A percentile compares a stretch with the other conserved stretches of the same genome.
These are phyloP conservation scores for Diachrysia chrysitis DNA, from an alignment of 2,888 invertebrate species.

Conservation along the genomic window DNA sequence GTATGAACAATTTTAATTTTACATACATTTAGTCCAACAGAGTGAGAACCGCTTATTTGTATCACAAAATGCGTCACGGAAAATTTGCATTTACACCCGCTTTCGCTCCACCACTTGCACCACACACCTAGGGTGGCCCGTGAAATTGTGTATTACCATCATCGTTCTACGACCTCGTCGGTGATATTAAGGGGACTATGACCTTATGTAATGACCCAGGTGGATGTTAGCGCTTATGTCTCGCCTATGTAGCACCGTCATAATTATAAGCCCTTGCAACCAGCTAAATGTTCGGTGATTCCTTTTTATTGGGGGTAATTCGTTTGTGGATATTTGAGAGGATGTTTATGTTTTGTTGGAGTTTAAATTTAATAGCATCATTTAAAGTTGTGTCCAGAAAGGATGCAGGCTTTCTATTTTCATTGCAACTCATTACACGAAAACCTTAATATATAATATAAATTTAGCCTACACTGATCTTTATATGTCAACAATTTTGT, in stretches of 20 bases:
- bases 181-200: conserved; percentile 80
- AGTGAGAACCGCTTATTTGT: too few relatives aligned
- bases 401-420: too few relatives aligned
- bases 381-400: too few relatives aligned
- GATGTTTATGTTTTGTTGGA: conserved; percentile 18
- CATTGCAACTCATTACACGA: too few relatives aligned
- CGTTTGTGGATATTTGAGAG: conserved; percentile 30
- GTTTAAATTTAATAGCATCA: conserved; percentile 2
- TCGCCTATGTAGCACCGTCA: conserved; percentile 46
- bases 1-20: too few relatives aligned
- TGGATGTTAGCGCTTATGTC: conserved; percentile 57
- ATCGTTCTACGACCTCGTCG: conserved; percentile 77
- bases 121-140: conserved; percentile 74
- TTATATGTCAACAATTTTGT: too few relatives aligned
- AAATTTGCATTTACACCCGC: conserved; percentile 17
- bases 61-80: not conserved
- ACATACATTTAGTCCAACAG: too few relatives aligned
- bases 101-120: conserved; percentile 46
- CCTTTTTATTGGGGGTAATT: conserved; percentile 42
- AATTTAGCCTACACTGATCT: too few relatives aligned
- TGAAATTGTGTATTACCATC: conserved; percentile 87
- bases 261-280: conserved; percentile 51
- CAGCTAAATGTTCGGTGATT: conserved; percentile 41
- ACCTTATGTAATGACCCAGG: conserved; percentile 73
- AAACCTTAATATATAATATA: too few relatives aligned